Conservation (phyloP, 2,797 vertebrate genomes). For the Takifugu ocellatus region DNA sequence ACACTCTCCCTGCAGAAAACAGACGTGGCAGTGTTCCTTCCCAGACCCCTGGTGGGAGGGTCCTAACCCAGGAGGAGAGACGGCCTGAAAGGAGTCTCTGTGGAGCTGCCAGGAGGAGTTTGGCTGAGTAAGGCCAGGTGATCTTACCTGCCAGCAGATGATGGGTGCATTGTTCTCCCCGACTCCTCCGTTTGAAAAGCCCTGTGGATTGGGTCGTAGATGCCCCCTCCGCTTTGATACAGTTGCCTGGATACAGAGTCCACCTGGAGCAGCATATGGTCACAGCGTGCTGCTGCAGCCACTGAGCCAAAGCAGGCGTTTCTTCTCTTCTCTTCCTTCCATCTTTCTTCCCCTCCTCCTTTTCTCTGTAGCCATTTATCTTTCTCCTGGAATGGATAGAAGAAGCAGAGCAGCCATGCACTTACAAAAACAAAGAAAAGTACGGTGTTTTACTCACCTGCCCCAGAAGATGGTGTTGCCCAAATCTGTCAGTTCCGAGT, state of each 20-base stretch:
- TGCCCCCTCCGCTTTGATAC: conserved; percentile 73
- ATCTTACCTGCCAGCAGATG: conserved; percentile 72
- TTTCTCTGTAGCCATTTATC: conserved; percentile 14
- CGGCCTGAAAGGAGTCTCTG: conserved; percentile 66
- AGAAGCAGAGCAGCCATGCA: conserved; percentile 16
- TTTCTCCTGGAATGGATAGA: conserved; percentile 15
- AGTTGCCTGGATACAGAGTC: conserved; percentile 76
- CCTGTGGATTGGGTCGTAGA: conserved; percentile 67
- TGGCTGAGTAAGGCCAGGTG: conserved; percentile 58
- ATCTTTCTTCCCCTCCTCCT: conserved; percentile 24
- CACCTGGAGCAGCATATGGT: conserved; percentile 81
- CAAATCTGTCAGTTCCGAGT: conserved; percentile 48
- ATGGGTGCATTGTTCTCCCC: conserved; percentile 69
- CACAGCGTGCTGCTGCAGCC: conserved; percentile 68
- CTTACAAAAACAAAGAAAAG: conserved; percentile 10
- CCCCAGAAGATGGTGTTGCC: conserved; percentile 18
- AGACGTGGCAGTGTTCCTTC: conserved; percentile 52
- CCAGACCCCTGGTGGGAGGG: conserved; percentile 50
- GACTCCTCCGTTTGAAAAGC: conserved; percentile 68
- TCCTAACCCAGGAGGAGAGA: conserved; percentile 34
- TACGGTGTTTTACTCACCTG: conserved; percentile 23
- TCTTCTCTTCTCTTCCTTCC: conserved; percentile 28
- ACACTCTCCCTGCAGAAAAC: conserved; percentile 45
- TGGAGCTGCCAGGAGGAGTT: conserved; percentile 61
- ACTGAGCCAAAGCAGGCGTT: conserved; percentile 62